Evolutionary conservation across 2,888 invertebrate species (phyloP).

Genomic region (Eupithecia subumbrata): DNA sequence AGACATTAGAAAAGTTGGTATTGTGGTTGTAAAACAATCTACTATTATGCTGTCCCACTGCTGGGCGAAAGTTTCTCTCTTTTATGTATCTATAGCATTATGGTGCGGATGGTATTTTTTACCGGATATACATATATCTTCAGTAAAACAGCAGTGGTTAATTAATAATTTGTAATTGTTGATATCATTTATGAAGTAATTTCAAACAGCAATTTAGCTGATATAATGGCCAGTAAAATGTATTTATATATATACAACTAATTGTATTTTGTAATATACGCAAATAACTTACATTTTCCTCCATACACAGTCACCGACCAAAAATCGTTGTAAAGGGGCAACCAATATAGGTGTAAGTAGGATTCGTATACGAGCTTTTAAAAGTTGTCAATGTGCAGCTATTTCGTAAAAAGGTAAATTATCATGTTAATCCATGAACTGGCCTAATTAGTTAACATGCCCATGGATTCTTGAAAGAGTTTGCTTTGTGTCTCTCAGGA

Average conservation of each 20-base stretch:
- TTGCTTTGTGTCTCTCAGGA: neutral
- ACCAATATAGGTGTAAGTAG: neutral
- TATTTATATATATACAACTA: neutral
- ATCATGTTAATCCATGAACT: neutral
- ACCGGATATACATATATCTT: neutral
- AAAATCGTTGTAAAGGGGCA: neutral
- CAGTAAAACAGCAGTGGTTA: neutral
- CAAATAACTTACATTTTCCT: neutral
- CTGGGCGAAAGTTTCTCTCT: neutral
- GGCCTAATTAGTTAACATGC: neutral
- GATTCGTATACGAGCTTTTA: neutral
- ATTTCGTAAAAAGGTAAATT: neutral
- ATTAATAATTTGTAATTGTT: neutral
- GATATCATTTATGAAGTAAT: neutral
- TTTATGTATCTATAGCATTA: neutral
- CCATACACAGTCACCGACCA: neutral
- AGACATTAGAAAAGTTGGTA: too few species aligned
- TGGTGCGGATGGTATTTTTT: neutral
- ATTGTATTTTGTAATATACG: neutral
- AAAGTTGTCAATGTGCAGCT: neutral
- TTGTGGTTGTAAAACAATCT: too few species aligned
- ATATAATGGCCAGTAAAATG: neutral
- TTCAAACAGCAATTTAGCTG: neutral
- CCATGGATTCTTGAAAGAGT: neutral
- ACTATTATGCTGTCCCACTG: neutral